Evolutionary conservation across 2,888 invertebrate species (phyloP).

Genomic region (Spisula subtruncata): DNA sequence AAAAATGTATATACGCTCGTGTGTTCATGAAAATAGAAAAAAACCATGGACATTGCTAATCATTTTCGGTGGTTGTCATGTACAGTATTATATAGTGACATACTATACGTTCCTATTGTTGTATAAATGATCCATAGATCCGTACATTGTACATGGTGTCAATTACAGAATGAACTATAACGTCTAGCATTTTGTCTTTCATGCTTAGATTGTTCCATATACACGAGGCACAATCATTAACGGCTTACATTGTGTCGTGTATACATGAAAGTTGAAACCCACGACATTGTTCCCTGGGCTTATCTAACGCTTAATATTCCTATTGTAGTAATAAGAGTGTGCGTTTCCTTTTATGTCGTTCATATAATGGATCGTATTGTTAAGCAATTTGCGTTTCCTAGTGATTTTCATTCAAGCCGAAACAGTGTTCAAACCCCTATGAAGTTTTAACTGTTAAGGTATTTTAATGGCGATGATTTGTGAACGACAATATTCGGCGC

Average conservation of each 20-base stretch:
- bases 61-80: neutral
- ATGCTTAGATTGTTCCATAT: neutral
- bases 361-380: neutral
- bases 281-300: neutral
- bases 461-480: neutral
- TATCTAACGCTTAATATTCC: neutral
- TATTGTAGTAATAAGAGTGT: neutral
- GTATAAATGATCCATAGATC: neutral
- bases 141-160: neutral
- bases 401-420: neutral
- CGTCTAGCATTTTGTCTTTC: neutral
- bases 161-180: neutral
- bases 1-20: too few relatives aligned
- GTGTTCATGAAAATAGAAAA: too few relatives aligned
- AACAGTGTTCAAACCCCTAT: neutral
- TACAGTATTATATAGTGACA: too few relatives aligned
- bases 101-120: neutral
- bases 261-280: neutral
- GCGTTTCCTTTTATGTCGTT: neutral
- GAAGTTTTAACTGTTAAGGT: neutral
- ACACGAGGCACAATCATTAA: too few relatives aligned
- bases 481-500: neutral
- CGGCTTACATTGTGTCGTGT: too few relatives aligned
- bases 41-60: neutral
- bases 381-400: neutral